A percentile compares a stretch with the other conserved stretches of the same genome.
phyloP scores from a whole-genome alignment of 2,113 vertebrate species.

The Microcebus tavaratra region DNA sequence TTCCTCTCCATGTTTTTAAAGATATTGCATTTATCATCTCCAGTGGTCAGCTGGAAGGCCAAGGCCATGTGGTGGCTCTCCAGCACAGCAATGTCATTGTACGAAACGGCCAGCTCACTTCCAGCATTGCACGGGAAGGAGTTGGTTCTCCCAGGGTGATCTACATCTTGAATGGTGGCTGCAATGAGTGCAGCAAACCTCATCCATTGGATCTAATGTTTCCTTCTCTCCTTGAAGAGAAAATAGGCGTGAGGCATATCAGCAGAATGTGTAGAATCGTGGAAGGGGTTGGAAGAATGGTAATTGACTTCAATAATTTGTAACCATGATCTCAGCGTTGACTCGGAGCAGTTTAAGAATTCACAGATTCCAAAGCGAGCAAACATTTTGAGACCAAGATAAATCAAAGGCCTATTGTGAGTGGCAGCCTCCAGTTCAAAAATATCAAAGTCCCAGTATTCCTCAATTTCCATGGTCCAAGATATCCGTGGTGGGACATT shows the following conservation, averaged over 20 bases:
- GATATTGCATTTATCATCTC: conserved; percentile 96
- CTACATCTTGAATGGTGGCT: conserved; percentile 95
- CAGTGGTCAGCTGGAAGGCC: conserved; percentile 95
- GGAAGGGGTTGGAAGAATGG: conserved; percentile 96
- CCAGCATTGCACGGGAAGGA: conserved; percentile 97
- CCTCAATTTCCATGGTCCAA: conserved; percentile 94
- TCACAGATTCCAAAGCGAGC: conserved; percentile 95
- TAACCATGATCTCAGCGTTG: conserved; percentile 93
- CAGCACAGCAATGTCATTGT: conserved; percentile 95
- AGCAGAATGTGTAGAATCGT: conserved; percentile 96
- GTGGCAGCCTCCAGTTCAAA: conserved; percentile 96
- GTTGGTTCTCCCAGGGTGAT: conserved; percentile 97
- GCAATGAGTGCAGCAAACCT: conserved; percentile 96
- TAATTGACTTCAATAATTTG: conserved; percentile 96
- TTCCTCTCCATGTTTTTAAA: conserved; percentile 98
- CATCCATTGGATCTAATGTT: conserved; percentile 94
- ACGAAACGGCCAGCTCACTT: conserved; percentile 94
- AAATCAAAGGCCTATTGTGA: conserved; percentile 94
- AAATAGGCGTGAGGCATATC: conserved; percentile 98
- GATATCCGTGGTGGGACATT: conserved; percentile 93
- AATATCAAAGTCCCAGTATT: conserved; percentile 96
- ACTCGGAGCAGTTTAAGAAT: conserved; percentile 95
- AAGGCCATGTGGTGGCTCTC: conserved; percentile 97
- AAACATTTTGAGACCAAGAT: conserved; percentile 95
- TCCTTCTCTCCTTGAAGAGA: conserved; percentile 95